Conservation (phyloP, 2,113 vertebrate genomes). For the Cottus gobio region DNA sequence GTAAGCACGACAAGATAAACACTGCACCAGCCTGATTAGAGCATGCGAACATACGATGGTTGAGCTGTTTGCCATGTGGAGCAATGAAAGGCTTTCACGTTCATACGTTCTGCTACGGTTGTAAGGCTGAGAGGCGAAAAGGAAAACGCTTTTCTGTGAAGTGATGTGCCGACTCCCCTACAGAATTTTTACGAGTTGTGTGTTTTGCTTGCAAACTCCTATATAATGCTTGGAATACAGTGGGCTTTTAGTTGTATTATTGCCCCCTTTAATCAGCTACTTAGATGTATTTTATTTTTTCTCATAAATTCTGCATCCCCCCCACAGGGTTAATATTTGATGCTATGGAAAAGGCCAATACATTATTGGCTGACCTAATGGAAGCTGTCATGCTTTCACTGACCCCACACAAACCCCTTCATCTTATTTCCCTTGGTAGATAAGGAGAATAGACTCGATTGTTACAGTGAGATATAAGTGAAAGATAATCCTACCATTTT, state of each 20-base stretch:
- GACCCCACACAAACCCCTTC: constrained; percentile 33
- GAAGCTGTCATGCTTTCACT: constrained; percentile 36
- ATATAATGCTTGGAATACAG: constrained; percentile 47
- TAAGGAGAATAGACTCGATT: constrained; percentile 31
- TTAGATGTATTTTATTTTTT: not conserved
- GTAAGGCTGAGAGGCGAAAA: constrained; percentile 6
- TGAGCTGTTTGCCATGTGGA: constrained; percentile 72
- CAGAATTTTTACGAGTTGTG: constrained; percentile 46
- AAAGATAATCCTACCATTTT: constrained; percentile 40
- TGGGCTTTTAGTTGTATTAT: constrained; percentile 49
- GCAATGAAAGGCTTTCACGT: constrained; percentile 53
- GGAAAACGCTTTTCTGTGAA: constrained; percentile 40
- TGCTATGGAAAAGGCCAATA: constrained; percentile 32
- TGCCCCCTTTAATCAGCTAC: constrained; percentile 38
- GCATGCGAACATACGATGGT: constrained; percentile 39
- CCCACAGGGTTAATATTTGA: constrained; percentile 26
- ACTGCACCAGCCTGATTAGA: constrained; percentile 50
- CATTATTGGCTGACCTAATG: constrained; percentile 32
- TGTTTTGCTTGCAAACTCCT: constrained; percentile 44
- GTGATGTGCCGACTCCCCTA: constrained; percentile 25
- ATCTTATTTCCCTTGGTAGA: constrained; percentile 41
- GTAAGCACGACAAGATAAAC: constrained; percentile 27
- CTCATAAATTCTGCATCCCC: constrained; percentile 31
- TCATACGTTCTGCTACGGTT: constrained; percentile 43
- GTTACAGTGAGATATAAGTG: constrained; percentile 26